Evolutionary conservation across 2,888 invertebrate genomes (phyloP), one percentile per base, ranked within the genome.

Genomic region (Drosophila aldrichi): DNA sequence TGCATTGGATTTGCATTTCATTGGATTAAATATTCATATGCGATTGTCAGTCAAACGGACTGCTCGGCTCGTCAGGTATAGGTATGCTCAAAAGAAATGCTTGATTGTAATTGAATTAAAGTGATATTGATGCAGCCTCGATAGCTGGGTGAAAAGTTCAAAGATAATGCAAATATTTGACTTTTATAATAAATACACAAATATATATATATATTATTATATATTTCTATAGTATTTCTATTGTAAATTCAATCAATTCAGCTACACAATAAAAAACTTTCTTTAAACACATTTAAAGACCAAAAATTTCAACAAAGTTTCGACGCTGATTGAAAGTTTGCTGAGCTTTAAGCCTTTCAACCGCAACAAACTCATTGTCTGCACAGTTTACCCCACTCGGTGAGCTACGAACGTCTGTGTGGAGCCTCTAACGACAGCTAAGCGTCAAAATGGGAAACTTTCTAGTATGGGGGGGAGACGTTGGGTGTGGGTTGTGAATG

Each of bases 361-460:
- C 72, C 55, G 34, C 64, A 64, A 59, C 49, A 64, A 64, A 59
- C 51, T 55, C 58, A 73, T 64, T 71, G 58, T 73, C 59, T 40
- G 56, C 36, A n/a, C 32, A 51, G 61, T 49, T 49, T 44, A 18
- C 16, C 36, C 41, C 38, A 22, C 18, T 10, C 38, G 16, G 9
- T n/a, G 29, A 14, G 48, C 48, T 41, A 9, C 12, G 36, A 20
- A 38, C 38, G 38, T 18, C 55, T 44, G 20, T 54, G 51, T 14
- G 44, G 44, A 44, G 72, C 43, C 66, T 63, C 46, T 51, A 49
- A 55, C 70, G 89, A 84, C 88, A 89, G 70, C 79, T 82, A 82
- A 84, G 90, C 88, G 80, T 89, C 90, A 88, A 88, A 78, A 69
- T 76, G 69, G 69, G 63, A 69, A 72, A 76, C 51, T 59, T 58